A percentile compares a stretch with the other conserved stretches of the same genome.
phyloP scores from a whole-genome alignment of 2,888 invertebrate species.

The Zaprionus lineosus region DNA sequence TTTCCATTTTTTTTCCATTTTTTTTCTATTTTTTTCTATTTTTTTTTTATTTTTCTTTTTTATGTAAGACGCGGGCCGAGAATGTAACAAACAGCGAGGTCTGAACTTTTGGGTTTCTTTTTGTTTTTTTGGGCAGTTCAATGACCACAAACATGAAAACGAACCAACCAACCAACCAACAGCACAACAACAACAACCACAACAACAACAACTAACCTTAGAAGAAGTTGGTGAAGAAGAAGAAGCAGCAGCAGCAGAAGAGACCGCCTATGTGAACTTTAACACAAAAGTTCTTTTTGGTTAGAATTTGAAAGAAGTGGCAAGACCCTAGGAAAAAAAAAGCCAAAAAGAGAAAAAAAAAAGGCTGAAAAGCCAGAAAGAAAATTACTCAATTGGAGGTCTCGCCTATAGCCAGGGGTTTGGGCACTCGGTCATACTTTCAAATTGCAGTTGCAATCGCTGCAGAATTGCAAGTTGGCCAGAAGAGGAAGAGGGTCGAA shows the following conservation, averaged over 20 bases:
- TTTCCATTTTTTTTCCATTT: conserved; percentile 18
- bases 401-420: conserved; percentile 2
- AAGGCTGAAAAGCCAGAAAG: neutral
- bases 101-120: conserved; percentile 72
- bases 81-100: conserved; percentile 63
- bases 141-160: conserved; percentile 66
- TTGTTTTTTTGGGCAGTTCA: conserved; percentile 71
- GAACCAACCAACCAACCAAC: conserved; percentile 20
- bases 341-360: conserved; percentile 9
- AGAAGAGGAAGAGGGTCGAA: conserved; percentile 62
- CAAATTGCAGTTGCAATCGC: conserved; percentile 66
- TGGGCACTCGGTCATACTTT: conserved; percentile 71
- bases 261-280: conserved; percentile 57
- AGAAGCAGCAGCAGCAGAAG: conserved; percentile 16
- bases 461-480: conserved; percentile 38
- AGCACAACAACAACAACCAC: conserved; percentile 10
- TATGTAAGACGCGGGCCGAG: conserved; percentile 64
- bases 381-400: conserved; percentile 62
- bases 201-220: conserved; percentile 23
- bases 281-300: conserved; percentile 55
- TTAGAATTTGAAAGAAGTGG: conserved; percentile 41
- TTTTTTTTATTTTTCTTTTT: conserved; percentile 38
- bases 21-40: conserved; percentile 17
- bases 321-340: conserved; percentile 24
- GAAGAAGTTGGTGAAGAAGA: too few relatives aligned